These are phyloP conservation scores for Coptodon rendalli DNA, from an alignment of 2,113 vertebrate genomes.

Conservation along the genomic window DNA sequence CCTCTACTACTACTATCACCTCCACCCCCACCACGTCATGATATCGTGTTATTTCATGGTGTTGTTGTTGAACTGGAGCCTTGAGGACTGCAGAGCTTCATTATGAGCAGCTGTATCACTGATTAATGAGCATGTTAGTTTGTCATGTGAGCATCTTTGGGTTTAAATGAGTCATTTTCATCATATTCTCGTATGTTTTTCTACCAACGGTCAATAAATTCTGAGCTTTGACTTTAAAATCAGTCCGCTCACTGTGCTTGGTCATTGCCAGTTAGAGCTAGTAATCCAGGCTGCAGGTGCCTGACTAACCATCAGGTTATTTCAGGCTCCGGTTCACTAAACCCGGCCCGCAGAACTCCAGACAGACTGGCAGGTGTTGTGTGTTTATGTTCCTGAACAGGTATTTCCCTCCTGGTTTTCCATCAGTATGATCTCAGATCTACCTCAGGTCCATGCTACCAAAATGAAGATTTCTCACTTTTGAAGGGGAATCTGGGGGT, in stretches of 20 bases:
- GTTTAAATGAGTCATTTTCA: neutral
- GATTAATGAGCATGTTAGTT: neutral
- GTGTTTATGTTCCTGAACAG: neutral
- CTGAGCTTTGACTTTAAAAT: neutral
- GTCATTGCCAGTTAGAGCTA: neutral
- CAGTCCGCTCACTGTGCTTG: neutral
- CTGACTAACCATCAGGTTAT: neutral
- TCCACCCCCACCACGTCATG: neutral
- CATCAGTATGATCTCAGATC: neutral
- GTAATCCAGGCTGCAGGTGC: neutral
- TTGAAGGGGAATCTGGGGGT: neutral
- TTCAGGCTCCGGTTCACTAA: neutral
- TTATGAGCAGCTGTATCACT: neutral
- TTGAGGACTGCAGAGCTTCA: neutral
- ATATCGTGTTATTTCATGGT: neutral
- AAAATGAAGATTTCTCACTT: neutral
- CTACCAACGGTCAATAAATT: neutral
- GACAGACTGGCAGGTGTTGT: neutral
- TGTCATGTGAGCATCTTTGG: neutral
- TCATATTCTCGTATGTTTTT: neutral
- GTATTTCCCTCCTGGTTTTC: neutral
- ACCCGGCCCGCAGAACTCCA: neutral
- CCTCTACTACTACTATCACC: accelerated
- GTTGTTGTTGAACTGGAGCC: neutral
- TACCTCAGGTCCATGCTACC: neutral